Percentiles rank a stretch among this genome's conserved stretches.
phyloP scores from a whole-genome alignment of 2,113 vertebrate genomes.

The Hippocampus barbouri region DNA sequence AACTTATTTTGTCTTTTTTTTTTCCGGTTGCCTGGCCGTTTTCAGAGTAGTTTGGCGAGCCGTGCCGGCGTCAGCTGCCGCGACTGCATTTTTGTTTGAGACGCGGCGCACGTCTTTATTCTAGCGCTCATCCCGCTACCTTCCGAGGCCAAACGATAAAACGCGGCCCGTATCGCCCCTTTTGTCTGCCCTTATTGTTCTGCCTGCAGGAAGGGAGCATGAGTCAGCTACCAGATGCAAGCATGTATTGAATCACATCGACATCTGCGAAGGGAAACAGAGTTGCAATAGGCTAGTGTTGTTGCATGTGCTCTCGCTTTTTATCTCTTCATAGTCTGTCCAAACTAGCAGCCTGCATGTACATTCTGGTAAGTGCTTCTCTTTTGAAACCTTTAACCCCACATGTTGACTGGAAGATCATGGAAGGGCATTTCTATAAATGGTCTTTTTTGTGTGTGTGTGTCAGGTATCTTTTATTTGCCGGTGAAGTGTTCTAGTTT shows the following conservation, averaged over 20 bases:
- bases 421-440: conserved; percentile 37
- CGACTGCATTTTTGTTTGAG: conserved; percentile 24
- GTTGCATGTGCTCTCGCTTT: conserved; percentile 36
- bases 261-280: conserved; percentile 25
- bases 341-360: background rate
- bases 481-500: conserved; percentile 59
- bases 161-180: conserved; percentile 72
- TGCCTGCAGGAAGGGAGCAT: conserved; percentile 66
- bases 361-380: background rate
- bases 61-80: background rate
- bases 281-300: conserved; percentile 39
- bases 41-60: background rate
- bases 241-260: conserved; percentile 60
- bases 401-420: background rate
- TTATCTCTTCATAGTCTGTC: conserved; percentile 37
- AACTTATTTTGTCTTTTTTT: background rate
- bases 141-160: conserved; percentile 82
- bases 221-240: conserved; percentile 71
- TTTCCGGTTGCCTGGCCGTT: background rate
- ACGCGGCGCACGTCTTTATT: conserved; percentile 1
- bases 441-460: conserved; percentile 36
- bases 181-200: conserved; percentile 71
- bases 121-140: conserved; percentile 68
- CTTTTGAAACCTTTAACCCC: background rate
- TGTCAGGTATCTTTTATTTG: conserved; percentile 38